phyloP scores from a whole-genome alignment of 2,113 vertebrate species.

The Theristicus caerulescens region DNA sequence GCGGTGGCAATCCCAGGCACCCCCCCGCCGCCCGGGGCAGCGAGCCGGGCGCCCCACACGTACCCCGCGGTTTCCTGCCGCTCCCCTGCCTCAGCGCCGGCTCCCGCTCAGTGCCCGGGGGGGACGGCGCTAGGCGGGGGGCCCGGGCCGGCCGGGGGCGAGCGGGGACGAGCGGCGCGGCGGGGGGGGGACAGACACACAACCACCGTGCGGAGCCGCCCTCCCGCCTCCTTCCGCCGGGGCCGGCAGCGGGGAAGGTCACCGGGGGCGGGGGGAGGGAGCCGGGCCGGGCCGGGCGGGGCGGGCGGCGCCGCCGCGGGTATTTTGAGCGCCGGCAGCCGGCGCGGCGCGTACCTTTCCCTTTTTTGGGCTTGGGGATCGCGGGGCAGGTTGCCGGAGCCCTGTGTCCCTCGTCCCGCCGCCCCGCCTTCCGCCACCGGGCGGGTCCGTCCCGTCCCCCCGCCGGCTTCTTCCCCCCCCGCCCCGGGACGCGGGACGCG shows the following conservation, averaged over 20 bases:
- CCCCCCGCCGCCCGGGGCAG: no score
- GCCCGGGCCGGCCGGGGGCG: no score
- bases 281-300: not conserved
- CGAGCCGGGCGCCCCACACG: not conserved
- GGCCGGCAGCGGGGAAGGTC: not conserved
- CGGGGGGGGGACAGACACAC: no score
- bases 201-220: not conserved
- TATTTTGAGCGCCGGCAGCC: constrained; percentile 77
- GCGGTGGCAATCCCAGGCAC: no score
- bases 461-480: not conserved
- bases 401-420: not conserved
- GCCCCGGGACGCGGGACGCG: not conserved
- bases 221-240: not conserved
- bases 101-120: no score
- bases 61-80: no score
- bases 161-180: no score
- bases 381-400: not conserved
- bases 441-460: not conserved
- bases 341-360: constrained; percentile 72
- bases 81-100: no score
- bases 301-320: constrained; percentile 60
- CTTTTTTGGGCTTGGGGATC: constrained; percentile 72
- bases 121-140: no score
- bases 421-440: not conserved
- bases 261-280: not conserved